A percentile compares a stretch with the other conserved stretches of the same genome.
phyloP scores from a whole-genome alignment of 2,888 invertebrate species.

The Elmis aenea region DNA sequence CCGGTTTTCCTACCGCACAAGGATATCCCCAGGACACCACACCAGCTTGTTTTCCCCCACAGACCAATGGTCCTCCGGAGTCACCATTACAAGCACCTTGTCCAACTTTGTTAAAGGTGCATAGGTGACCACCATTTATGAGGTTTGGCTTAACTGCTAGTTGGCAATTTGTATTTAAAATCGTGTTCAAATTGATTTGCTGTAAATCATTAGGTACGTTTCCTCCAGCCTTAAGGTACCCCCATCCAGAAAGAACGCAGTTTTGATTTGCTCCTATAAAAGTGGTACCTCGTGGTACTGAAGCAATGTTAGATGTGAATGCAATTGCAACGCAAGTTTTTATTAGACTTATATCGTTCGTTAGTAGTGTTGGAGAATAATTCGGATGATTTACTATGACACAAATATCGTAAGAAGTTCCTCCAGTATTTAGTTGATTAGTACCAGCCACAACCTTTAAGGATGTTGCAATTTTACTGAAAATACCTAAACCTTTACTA shows the following conservation, averaged over 20 bases:
- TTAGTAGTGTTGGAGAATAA: conserved; percentile 41
- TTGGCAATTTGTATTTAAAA: conserved; percentile 45
- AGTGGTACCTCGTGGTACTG: conserved; percentile 54
- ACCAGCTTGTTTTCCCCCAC: conserved; percentile 31
- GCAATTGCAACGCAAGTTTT: conserved; percentile 51
- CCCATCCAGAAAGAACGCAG: conserved; percentile 57
- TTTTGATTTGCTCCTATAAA: conserved; percentile 51
- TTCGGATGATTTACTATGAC: conserved; percentile 48
- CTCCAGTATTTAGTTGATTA: conserved; percentile 48
- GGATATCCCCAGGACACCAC: conserved; percentile 47
- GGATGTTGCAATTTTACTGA: too few species aligned
- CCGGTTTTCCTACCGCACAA: conserved; percentile 44
- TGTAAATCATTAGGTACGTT: conserved; percentile 52
- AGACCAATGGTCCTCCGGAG: conserved; percentile 14
- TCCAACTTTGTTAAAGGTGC: conserved; percentile 29
- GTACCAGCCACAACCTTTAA: conserved; percentile 51
- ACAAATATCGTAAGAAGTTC: conserved; percentile 45
- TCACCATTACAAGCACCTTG: conserved; percentile 34
- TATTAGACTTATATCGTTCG: conserved; percentile 66
- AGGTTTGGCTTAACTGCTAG: conserved; percentile 18
- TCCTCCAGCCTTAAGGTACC: conserved; percentile 49
- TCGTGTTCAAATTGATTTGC: conserved; percentile 50
- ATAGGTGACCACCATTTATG: conserved; percentile 22
- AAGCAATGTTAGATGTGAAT: conserved; percentile 51
- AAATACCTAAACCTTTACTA: too few species aligned